Base-by-base conservation (phyloP, 2,888 invertebrate species). In the Ophion ventricosus region DNA sequence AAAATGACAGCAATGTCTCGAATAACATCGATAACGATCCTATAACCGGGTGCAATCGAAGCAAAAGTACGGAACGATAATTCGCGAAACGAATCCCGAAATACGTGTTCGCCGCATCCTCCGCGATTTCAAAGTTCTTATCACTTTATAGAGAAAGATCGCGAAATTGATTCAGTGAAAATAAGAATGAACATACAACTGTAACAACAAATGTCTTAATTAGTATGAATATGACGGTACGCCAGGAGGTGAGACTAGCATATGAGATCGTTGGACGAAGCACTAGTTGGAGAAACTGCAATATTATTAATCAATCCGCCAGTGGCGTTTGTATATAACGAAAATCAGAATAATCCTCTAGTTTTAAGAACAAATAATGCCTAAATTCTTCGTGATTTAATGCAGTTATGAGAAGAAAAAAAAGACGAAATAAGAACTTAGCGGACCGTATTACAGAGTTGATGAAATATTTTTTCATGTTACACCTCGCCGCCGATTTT, bases 301-400 rank as follows among this genome's bases (percentile, higher is more conserved):
- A 84, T 84, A 84, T 84, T 82, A 84, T 73, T 69, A 40, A 63
- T 84, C 85, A 79, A 74, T 83, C 79, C 84, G 85, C 86, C 85
- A 81, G 78, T 87, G 86, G 86, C 86, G 85, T 80, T 80, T 87
- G 87, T 87, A 87, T 84, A 87, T 87, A 87, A 87, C 84, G 79
- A 85, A 78, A 54, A 83, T 83, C 77, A 85, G 83, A 83, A 83
- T 72, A 67, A 78, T 82, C 75, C 79, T 80, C 74, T 86, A 84
- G 85, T 70, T 85, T 74, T 83, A 85, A 84, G 80, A 69, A 63
- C 59, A 56, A 72, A 72, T 56, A 82, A 82, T 82, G 87, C 87
- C 87, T 87, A 87, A 87, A 78, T 73, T 84, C 59, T 72, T 84
- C 67, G 82, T 82, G 57, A 84, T 79, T 80, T 76, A 67, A 84